Conservation (phyloP, 2,797 vertebrate genomes). For the Nannoperca australis region DNA sequence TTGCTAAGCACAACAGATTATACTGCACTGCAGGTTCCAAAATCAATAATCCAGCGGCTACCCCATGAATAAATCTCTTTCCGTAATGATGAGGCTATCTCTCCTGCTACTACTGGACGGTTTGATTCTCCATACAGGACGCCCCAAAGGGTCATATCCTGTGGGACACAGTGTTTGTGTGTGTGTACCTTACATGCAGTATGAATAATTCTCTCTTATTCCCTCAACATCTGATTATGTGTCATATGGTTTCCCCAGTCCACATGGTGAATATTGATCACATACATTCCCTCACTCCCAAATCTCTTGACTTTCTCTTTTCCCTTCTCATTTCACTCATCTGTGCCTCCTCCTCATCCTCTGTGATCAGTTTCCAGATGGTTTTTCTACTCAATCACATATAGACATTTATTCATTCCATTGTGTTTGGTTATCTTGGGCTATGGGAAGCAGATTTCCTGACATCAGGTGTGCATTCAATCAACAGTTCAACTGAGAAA, state of each 20-base stretch:
- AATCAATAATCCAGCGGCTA: constrained; percentile 24
- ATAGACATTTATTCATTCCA: constrained; percentile 1
- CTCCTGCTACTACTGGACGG: neutral
- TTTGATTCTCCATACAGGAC: neutral
- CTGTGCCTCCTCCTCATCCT: constrained; percentile 13
- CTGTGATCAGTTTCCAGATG: constrained; percentile 24
- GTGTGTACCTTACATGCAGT: neutral
- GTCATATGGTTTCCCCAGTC: neutral
- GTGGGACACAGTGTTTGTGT: neutral
- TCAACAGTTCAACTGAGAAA: neutral
- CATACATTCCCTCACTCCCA: neutral
- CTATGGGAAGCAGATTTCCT: neutral
- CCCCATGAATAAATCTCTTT: constrained; percentile 2
- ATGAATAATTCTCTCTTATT: constrained; percentile 14
- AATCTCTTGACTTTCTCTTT: neutral
- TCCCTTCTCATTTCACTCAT: neutral
- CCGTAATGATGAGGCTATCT: neutral
- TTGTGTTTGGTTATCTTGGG: neutral
- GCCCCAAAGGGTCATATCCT: neutral
- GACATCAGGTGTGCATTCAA: neutral
- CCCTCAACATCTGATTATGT: neutral
- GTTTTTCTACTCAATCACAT: constrained; percentile 19
- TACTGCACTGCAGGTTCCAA: neutral
- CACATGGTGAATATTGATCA: constrained; percentile 35
- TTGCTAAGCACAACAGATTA: neutral